A percentile compares a stretch with the other conserved stretches of the same genome.
Conservation (phyloP, 2,113 vertebrate genomes). For the Corvus cornix region DNA sequence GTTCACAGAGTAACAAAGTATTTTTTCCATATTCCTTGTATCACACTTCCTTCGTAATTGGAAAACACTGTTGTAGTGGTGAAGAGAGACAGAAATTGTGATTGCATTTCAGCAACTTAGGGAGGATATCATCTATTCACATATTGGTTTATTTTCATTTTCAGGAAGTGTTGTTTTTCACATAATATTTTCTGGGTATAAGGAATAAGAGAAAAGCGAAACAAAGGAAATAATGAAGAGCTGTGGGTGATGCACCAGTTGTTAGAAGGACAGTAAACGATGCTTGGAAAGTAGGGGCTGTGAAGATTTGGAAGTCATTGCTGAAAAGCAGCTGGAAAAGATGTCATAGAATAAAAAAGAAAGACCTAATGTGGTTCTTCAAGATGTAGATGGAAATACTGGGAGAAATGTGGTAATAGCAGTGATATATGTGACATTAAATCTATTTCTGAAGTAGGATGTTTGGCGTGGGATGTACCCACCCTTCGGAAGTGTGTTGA, state of each 20-base stretch:
- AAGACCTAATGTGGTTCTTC: not conserved
- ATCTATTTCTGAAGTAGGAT: not conserved
- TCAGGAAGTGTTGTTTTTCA: not conserved
- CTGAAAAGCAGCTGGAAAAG: not conserved
- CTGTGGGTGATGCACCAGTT: not conserved
- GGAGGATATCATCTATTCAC: not conserved
- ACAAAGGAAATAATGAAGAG: not conserved
- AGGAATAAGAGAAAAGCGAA: not conserved
- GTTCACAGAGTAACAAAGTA: not conserved
- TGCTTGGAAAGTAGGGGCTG: not conserved
- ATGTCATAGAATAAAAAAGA: not conserved
- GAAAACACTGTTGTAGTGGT: not conserved
- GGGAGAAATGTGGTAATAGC: not conserved
- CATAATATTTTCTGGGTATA: not conserved
- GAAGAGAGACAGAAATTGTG: not conserved
- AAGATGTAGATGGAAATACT: not conserved
- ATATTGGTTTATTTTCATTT: not conserved
- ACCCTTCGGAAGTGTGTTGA: not conserved
- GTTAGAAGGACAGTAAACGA: not conserved
- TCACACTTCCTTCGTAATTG: not conserved
- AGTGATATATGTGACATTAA: fast-evolving
- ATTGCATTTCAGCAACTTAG: not conserved
- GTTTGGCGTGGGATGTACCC: not conserved
- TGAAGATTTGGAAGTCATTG: not conserved
- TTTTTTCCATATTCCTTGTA: not conserved